These are phyloP conservation scores for Cynopterus sphinx DNA, from an alignment of 2,797 vertebrate genomes.

Conservation along the genomic window DNA sequence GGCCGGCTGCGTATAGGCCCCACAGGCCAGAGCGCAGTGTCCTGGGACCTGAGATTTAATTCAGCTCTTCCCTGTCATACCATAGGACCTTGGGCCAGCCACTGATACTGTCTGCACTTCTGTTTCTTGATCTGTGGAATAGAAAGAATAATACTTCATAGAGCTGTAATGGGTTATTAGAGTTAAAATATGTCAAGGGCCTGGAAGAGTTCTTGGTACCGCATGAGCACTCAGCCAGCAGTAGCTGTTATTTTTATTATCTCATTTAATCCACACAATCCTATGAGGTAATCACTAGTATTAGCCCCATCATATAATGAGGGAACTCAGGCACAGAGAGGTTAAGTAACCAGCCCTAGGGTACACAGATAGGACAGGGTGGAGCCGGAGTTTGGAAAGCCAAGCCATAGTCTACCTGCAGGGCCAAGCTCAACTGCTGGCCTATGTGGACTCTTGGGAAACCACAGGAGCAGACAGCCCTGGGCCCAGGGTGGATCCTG, in stretches of 20 bases:
- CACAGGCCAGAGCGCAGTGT: not conserved
- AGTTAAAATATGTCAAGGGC: not conserved
- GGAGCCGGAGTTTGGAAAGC: not conserved
- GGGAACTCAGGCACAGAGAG: not conserved
- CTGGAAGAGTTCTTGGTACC: not conserved
- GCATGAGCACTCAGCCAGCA: not conserved
- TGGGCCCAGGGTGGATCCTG: no score
- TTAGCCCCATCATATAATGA: not conserved
- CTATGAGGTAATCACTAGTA: not conserved
- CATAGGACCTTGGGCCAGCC: not conserved
- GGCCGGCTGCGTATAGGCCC: not conserved
- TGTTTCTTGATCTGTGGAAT: constrained; percentile 48
- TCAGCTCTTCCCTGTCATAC: not conserved
- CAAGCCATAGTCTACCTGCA: not conserved
- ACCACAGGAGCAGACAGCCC: not conserved
- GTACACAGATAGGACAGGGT: not conserved
- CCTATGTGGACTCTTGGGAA: not conserved
- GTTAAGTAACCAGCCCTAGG: not conserved
- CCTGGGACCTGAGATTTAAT: not conserved
- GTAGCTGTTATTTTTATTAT: not conserved
- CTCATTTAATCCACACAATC: not conserved
- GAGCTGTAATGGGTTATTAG: not conserved
- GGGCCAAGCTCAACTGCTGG: not conserved
- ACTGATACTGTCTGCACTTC: not conserved
- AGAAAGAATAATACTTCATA: constrained; percentile 45